Evolutionary conservation across 2,113 vertebrate genomes (phyloP).

Genomic region (Daboia siamensis): DNA sequence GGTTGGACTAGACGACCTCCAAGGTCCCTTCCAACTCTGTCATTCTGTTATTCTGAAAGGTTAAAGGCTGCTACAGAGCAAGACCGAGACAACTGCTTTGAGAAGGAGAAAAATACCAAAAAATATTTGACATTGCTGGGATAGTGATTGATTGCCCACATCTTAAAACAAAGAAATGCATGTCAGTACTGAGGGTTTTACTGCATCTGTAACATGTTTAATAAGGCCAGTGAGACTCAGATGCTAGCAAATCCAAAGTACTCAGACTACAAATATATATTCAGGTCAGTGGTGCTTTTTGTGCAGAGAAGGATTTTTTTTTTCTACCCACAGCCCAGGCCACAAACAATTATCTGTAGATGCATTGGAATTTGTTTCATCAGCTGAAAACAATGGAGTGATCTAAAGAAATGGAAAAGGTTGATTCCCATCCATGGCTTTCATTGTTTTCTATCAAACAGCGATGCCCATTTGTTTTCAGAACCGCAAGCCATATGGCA

Average conservation of each 20-base stretch:
- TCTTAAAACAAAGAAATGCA: background rate
- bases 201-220: background rate
- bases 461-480: background rate
- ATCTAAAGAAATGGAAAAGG: background rate
- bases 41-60: background rate
- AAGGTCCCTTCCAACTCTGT: background rate
- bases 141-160: background rate
- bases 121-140: background rate
- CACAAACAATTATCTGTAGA: constrained; percentile 3
- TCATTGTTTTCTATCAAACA: constrained; percentile 4
- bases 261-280: constrained; percentile 7
- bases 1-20: background rate
- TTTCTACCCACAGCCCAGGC: background rate
- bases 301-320: background rate
- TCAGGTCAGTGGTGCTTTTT: background rate
- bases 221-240: background rate
- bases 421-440: background rate
- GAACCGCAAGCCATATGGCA: background rate
- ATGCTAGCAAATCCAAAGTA: constrained; percentile 2
- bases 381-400: background rate
- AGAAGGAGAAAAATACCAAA: background rate
- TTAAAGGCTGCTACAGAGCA: background rate
- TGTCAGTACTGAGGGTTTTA: background rate
- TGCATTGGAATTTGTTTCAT: background rate
- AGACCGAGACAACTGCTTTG: background rate